Evolutionary conservation across 2,888 invertebrate species (phyloP).

Genomic region (Macroteleia sp.): DNA sequence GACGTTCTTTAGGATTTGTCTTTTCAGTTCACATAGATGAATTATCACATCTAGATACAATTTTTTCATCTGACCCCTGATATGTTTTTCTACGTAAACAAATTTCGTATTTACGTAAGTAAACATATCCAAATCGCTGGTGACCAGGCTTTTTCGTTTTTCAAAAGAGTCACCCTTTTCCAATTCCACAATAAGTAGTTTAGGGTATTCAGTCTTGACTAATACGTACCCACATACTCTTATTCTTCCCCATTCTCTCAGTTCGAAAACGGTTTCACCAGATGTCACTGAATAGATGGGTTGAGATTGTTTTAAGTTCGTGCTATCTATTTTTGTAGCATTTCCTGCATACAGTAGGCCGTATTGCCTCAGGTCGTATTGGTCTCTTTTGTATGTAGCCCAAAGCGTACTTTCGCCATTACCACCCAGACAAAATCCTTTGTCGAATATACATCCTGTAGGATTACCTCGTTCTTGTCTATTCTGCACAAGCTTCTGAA

Average conservation of each 20-base stretch:
- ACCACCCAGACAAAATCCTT: not conserved
- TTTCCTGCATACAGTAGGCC: not conserved
- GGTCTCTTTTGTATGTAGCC: not conserved
- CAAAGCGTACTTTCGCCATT: not conserved
- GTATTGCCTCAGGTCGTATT: not conserved
- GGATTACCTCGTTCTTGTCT: not conserved
- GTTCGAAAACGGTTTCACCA: constrained; percentile 55
- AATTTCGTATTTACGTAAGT: constrained; percentile 70
- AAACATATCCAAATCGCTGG: constrained; percentile 61
- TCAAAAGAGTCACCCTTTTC: not conserved
- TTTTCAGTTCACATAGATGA: constrained; percentile 67
- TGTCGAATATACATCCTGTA: not conserved
- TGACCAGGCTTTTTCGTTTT: not conserved
- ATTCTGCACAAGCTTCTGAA: not conserved
- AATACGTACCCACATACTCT: constrained; percentile 23
- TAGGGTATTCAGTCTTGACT: constrained; percentile 49
- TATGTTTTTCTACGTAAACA: constrained; percentile 69
- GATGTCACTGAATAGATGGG: constrained; percentile 41
- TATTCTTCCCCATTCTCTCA: constrained; percentile 14
- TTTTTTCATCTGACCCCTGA: constrained; percentile 52
- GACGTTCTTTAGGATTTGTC: constrained; percentile 69
- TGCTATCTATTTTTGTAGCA: not conserved
- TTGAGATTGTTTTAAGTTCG: not conserved
- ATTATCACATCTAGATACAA: constrained; percentile 66
- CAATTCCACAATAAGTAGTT: constrained; percentile 44